Base-by-base conservation (phyloP, 1,140 invertebrate species). In the Tachypleus tridentatus region DNA sequence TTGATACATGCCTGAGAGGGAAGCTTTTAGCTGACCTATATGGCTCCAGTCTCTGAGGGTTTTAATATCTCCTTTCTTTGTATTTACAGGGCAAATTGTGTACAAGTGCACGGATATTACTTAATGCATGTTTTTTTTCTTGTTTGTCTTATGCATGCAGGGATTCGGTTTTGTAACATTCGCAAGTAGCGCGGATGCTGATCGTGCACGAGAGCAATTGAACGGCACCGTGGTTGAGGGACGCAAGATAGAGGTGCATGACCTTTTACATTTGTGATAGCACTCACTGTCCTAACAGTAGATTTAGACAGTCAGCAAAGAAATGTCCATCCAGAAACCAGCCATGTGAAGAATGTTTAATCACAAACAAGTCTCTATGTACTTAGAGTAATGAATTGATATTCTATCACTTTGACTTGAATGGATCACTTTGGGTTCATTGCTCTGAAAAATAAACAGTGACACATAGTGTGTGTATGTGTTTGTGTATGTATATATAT, bases 131-230 rank as follows among this genome's bases (percentile, higher is more conserved):
- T 29, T 29, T 7, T 54, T n/a, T 54, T 83, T 85, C 85, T 83
- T 86, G 74, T 72, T 78, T 77, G 75, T 77, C 76, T 77, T 74
- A 75, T 77, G 73, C 77, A 84, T 77, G 73, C 77, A 84, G 82
- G 96, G 96, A 86, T 99, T 98, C 87, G 96, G 96, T 91, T 99
- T 99, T 93, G 95, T 99, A 89, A 99, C 96, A 87, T 98, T 98
- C 90, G 93, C 93, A 88, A 95, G 93, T 89, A 93, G 91, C 87
- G 88, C 87, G 85, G 96, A 98, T 86, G 96, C 97, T 83, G 96
- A 98, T 86, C 87, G 89, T 86, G 95, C 97, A 89, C 92, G 95
- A 87, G 93, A 97, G 86, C 91, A 95, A 88, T 90, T 98, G 85
- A 95, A 98, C 86, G 95, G 95, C 87, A 97, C 93, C 84, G 91